Evolutionary conservation across 2,113 vertebrate species (phyloP).

Genomic region (Lagopus muta): DNA sequence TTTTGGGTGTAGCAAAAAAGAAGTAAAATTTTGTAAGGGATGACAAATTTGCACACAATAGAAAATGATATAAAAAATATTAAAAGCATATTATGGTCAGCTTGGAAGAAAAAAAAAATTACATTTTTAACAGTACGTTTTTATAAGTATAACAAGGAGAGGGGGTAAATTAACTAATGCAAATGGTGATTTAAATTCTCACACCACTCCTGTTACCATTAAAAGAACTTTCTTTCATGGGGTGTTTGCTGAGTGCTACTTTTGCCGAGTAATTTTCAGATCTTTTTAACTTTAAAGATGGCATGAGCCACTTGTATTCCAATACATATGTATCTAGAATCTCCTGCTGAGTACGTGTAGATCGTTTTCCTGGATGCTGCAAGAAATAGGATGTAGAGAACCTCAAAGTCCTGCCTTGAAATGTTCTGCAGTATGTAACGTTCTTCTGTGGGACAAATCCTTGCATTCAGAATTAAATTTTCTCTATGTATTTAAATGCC

Average conservation of each 20-base stretch:
- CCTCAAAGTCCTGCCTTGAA: not conserved
- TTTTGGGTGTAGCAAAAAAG: not conserved
- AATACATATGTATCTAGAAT: not conserved
- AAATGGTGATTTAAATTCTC: not conserved
- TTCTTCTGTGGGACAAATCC: not conserved
- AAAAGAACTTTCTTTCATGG: not conserved
- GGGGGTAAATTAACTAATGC: not conserved
- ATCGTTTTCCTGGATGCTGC: not conserved
- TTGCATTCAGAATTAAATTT: not conserved
- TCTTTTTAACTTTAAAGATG: not conserved
- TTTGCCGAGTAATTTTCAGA: not conserved
- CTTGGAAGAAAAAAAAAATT: not conserved
- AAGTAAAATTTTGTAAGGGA: not conserved
- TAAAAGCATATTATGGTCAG: not conserved
- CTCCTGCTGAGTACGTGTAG: not conserved
- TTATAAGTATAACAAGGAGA: not conserved
- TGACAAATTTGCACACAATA: not conserved
- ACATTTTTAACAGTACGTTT: not conserved
- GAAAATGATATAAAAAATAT: not conserved
- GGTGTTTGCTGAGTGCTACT: fast-evolving
- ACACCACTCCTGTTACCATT: not conserved
- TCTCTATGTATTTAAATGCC: not conserved
- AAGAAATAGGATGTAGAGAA: not conserved
- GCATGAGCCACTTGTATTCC: not conserved
- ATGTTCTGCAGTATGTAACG: not conserved